A percentile compares a stretch with the other conserved stretches of the same genome.
phyloP scores from a whole-genome alignment of 2,888 invertebrate genomes.

The Netelia melanura region DNA sequence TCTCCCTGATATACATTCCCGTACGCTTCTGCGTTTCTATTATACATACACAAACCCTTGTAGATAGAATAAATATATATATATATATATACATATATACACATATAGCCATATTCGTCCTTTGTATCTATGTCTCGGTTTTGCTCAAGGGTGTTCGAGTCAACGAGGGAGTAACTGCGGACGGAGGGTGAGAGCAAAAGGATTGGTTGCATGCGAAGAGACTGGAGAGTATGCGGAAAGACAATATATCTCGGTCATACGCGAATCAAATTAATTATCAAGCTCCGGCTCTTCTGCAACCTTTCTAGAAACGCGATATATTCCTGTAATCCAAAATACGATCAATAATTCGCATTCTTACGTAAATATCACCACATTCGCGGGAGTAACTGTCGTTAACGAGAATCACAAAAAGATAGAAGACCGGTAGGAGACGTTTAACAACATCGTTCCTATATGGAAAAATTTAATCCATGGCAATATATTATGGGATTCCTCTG shows the following conservation, averaged over 20 bases:
- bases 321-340: too few relatives aligned
- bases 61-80: not conserved
- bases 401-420: too few relatives aligned
- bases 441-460: too few relatives aligned
- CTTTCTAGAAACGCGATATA: too few relatives aligned
- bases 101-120: not conserved
- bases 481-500: constrained; percentile 25
- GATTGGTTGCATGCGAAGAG: not conserved
- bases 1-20: constrained; percentile 27
- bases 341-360: too few relatives aligned
- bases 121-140: constrained; percentile 35
- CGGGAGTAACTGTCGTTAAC: too few relatives aligned
- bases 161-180: constrained; percentile 35
- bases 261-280: not conserved
- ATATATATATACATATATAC: constrained; percentile 18
- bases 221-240: not conserved
- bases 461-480: constrained; percentile 26
- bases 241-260: constrained; percentile 9
- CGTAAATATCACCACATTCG: too few relatives aligned
- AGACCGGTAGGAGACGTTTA: too few relatives aligned
- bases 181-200: constrained; percentile 14
- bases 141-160: constrained; percentile 39
- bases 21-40: not conserved
- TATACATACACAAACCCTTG: not conserved
- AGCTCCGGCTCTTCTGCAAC: too few relatives aligned